A percentile compares a stretch with the other conserved stretches of the same genome.
These are phyloP conservation scores for Drosophila nigromelanica DNA, from an alignment of 1,140 invertebrate species.

Conservation along the genomic window DNA sequence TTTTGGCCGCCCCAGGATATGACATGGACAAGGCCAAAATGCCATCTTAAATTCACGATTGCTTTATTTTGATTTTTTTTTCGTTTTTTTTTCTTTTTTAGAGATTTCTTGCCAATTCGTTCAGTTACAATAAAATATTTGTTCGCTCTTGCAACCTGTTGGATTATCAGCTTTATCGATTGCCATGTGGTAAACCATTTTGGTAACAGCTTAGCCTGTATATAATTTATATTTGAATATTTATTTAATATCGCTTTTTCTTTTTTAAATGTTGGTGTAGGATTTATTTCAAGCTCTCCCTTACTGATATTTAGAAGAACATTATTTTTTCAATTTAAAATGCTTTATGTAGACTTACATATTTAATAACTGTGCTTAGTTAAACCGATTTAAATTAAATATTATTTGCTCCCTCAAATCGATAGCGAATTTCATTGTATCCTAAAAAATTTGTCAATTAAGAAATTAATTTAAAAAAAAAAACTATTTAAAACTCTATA, in stretches of 20 bases:
- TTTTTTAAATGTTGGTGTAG: not conserved
- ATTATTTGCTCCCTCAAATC: too few species aligned
- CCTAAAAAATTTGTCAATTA: too few species aligned
- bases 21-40: slow-evolving; percentile 26
- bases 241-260: not conserved
- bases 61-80: slow-evolving; percentile 31
- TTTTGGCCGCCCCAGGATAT: slow-evolving; percentile 6
- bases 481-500: too few species aligned
- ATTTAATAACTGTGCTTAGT: too few species aligned
- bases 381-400: too few species aligned
- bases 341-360: too few species aligned
- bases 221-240: not conserved
- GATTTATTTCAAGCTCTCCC: not conserved
- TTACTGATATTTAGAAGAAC: not conserved
- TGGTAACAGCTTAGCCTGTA: not conserved
- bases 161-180: not conserved
- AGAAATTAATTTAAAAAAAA: too few species aligned
- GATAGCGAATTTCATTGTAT: too few species aligned
- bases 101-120: slow-evolving; percentile 3
- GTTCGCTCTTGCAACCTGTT: slow-evolving; percentile 5
- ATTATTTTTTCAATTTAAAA: not conserved
- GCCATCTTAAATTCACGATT: slow-evolving; percentile 39
- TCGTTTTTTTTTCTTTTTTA: not conserved
- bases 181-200: not conserved
- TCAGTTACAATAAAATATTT: not conserved